Percentiles rank a stretch among this genome's conserved stretches.
Evolutionary conservation across 2,113 vertebrate species (phyloP).

Genomic region (Laticauda colubrina): DNA sequence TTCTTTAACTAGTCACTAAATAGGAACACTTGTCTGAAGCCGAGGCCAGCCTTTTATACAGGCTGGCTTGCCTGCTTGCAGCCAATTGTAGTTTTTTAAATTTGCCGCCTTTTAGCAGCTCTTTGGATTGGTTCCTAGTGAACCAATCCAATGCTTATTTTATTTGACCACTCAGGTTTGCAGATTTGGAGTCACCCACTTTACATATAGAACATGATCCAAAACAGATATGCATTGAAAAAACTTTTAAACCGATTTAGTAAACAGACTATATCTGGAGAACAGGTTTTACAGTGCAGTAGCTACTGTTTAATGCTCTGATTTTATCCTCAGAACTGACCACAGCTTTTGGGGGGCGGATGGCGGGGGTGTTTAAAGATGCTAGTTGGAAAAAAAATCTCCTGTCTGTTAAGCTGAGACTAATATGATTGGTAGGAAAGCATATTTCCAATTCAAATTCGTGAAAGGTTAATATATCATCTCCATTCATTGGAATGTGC

Average conservation of each 20-base stretch:
- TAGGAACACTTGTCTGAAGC: no score
- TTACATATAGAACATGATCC: no score
- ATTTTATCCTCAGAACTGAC: not conserved
- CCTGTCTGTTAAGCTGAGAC: not conserved
- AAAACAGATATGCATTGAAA: not conserved
- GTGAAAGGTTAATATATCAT: constrained; percentile 32
- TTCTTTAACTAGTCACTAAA: no score
- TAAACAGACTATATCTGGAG: not conserved
- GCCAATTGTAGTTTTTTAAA: no score
- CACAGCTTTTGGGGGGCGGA: not conserved
- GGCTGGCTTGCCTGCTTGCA: no score
- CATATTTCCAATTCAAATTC: constrained; percentile 21
- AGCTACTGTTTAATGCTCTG: not conserved
- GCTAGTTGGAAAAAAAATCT: not conserved
- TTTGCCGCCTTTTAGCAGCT: no score
- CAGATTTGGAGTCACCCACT: no score
- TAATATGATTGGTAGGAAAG: constrained; percentile 33
- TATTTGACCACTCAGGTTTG: no score
- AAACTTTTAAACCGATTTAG: not conserved
- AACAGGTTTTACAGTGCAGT: not conserved
- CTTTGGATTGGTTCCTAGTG: no score
- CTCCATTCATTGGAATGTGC: constrained; percentile 29
- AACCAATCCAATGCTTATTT: no score
- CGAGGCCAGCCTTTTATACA: no score
- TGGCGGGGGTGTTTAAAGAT: not conserved